Evolutionary conservation across 2,888 invertebrate genomes (phyloP), one percentile per base, ranked within the genome.

Genomic region (Sussaba pulchella): DNA sequence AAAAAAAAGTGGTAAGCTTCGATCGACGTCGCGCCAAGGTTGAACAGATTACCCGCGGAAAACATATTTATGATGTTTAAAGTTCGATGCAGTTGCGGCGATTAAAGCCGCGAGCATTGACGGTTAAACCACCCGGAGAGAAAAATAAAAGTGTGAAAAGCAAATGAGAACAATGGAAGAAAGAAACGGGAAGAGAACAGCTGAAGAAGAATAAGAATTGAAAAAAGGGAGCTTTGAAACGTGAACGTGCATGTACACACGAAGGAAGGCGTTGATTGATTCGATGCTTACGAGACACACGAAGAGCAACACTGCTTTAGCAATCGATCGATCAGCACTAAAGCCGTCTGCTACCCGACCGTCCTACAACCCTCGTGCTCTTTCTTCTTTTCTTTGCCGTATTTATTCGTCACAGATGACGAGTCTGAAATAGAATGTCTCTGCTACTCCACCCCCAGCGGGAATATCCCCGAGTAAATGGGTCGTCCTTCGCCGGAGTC

Each of bases 201-300:
- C n/a, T 9, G 50, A 45, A 45, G 14, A 26, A n/a, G 43, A 50
- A 57, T 39, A 72, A 66, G 59, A 72, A 45, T 24, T n/a, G 24
- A 26, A 24, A n/a, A 26, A 24, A 5, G 10, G 19, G 6, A 43
- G 54, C 26, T 17, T 63, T 14, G 21, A 52, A 41, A 41, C 26
- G 63, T n/a, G 52, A 12, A 52, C 43, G n/a, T 45, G 43, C 54
- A 54, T 19, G 69, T 54, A 47, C 36, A 63, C 43, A 61, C 57
- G 52, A 50, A 66, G 83, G 36, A 75, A 71, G 50, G 72, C 80
- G 82, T 82, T 84, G 84, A 84, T 84, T 80, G 84, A 84, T 84
- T 84, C 73, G 82, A 70, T 81, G 75, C 79, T 83, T 82, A 80
- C 63, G 71, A 75, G 52, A 77, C 77, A 82, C 82, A 82, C 78